Conservation (phyloP, 2,797 vertebrate species). For the Parotocinclus haroldoi region DNA sequence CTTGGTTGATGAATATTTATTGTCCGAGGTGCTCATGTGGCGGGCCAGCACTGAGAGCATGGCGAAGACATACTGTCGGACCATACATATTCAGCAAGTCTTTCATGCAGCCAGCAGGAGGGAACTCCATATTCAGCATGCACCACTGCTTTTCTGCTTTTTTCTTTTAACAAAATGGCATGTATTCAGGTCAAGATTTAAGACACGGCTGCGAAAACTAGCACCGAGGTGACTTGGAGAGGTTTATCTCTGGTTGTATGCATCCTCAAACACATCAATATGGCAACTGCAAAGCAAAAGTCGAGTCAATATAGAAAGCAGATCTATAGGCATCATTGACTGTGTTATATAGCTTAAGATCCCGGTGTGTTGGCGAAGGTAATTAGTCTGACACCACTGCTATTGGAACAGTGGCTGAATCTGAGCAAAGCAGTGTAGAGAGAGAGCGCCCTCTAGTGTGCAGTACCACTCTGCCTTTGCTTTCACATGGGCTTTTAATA, state of each 20-base stretch:
- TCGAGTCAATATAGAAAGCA: background rate
- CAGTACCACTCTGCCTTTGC: background rate
- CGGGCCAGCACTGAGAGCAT: background rate
- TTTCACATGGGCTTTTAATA: no score
- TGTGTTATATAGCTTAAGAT: slow-evolving; percentile 26
- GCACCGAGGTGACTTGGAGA: no score
- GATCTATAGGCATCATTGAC: slow-evolving; percentile 9
- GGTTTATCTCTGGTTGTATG: no score
- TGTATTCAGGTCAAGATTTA: background rate
- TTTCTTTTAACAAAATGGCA: background rate
- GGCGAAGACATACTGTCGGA: slow-evolving; percentile 4
- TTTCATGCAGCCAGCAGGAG: slow-evolving; percentile 19
- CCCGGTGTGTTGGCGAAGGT: slow-evolving; percentile 4
- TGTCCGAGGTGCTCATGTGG: slow-evolving; percentile 20
- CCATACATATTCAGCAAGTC: slow-evolving; percentile 21
- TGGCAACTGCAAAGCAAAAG: background rate
- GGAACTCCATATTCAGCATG: slow-evolving; percentile 11
- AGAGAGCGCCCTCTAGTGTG: slow-evolving; percentile 44
- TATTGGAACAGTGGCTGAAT: background rate
- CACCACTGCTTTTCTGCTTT: background rate
- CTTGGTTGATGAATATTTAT: slow-evolving; percentile 31
- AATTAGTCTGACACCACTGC: slow-evolving; percentile 18
- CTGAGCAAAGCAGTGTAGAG: slow-evolving; percentile 18
- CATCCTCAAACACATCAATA: no score
- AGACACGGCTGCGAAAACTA: background rate